A percentile compares a stretch with the other conserved stretches of the same genome.
These are phyloP conservation scores for Anneissia japonica DNA, from an alignment of 35 echinoderm and acorn worm species.

Conservation along the genomic window DNA sequence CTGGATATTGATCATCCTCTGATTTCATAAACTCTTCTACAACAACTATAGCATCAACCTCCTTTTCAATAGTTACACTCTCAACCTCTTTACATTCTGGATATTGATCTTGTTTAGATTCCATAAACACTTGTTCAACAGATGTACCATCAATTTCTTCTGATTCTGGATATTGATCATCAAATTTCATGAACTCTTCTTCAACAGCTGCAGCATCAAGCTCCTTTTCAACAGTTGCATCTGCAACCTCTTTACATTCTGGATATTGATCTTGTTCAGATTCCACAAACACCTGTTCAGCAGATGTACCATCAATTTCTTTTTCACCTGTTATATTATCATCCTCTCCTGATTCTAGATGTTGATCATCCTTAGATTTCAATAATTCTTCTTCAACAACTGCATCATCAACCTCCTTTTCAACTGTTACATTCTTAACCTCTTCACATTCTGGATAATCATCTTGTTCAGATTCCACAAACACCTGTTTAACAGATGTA, in stretches of 20 bases:
- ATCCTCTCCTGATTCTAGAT: neutral
- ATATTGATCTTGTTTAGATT: no score
- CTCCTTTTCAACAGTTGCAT: neutral
- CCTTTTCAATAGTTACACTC: no score
- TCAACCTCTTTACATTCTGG: neutral
- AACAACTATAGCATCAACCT: neutral
- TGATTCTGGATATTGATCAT: neutral
- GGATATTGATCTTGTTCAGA: neutral
- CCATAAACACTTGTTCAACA: neutral
- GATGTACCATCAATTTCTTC: neutral
- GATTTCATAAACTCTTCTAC: no score
- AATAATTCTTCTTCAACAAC: no score
- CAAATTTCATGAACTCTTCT: neutral
- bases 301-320: constrained; percentile 19
- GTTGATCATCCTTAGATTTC: neutral
- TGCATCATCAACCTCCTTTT: no score
- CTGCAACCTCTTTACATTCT: neutral
- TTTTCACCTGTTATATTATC: constrained; percentile 22
- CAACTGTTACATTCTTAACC: no score
- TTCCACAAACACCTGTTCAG: constrained; percentile 22
- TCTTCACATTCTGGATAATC: no score
- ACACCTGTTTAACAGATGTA: neutral
- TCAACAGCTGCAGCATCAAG: no score
- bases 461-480: neutral
- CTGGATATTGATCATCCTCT: constrained; percentile 7